Base-by-base conservation (phyloP, 2,113 vertebrate genomes). In the Chionis minor region DNA sequence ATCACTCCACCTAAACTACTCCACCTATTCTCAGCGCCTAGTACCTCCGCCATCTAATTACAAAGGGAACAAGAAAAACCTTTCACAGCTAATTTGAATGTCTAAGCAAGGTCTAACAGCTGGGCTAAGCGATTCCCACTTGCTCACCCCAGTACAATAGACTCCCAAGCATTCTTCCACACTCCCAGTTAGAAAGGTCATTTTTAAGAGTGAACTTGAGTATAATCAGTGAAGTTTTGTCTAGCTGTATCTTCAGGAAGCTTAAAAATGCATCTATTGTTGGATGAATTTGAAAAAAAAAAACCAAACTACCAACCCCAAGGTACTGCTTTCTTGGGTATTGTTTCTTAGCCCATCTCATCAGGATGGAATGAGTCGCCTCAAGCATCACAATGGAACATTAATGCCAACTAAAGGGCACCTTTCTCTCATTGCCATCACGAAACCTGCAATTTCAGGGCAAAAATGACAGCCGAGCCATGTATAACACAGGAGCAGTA, bases 91-190 rank as follows among this genome's bases (percentile, higher is more conserved):
- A 69, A 94, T 96, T 73, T 95, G 66, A 90, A 92, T 86, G 63
- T 83, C 90, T 94, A 85, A 96, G 81, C 73, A 65, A 94, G 8
- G 70, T 79, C 92, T 95, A 93, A 90, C 95, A 93, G 92, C 90
- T 94, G 92, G 74, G 88, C 70, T 82, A 90, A 82, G 70, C 3
- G 0, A 79, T 93, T 95, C 84, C 71, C 32, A 75, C 84, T 90
- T 92, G 56, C 58, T 92, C 81, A 51, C 74, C 1, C 32, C 32
- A 92, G 84, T 22, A 87, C 70, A 92, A 85, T 9, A 63, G 89
- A 67, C 52, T 84, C 23, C 59, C 28, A 59, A 84, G 42, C 47
- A 40, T 74, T 91, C 32, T 62, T 91, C 74, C 47, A 35, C 61
- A 74, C n/a, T 87, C 55, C 12, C 18, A 40, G 44, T n/a, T 28